phyloP scores from a whole-genome alignment of 2,797 vertebrate genomes.

The Semotilus atromaculatus region DNA sequence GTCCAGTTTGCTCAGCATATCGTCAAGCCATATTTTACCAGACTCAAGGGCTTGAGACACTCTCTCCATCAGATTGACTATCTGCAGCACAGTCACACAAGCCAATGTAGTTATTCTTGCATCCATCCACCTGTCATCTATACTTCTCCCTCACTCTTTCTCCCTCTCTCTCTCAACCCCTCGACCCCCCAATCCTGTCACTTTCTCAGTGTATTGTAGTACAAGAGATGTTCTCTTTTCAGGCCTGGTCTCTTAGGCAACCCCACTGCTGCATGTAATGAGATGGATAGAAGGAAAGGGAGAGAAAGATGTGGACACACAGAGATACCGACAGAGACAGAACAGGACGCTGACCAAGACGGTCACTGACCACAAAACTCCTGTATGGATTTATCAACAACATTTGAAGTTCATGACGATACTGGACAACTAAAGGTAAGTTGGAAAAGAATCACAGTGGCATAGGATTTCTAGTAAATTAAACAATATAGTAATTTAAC shows the following conservation, averaged over 20 bases:
- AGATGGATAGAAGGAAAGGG: slow-evolving; percentile 76
- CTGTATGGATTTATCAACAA: slow-evolving; percentile 41
- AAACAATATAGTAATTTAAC: neutral
- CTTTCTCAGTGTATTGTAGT: slow-evolving; percentile 82
- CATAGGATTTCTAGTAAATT: neutral
- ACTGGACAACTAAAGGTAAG: slow-evolving; percentile 47
- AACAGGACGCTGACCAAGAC: slow-evolving; percentile 65
- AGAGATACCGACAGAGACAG: slow-evolving; percentile 50
- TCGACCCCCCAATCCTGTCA: slow-evolving; percentile 75
- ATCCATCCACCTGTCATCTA: slow-evolving; percentile 66
- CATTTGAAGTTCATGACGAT: slow-evolving; percentile 39
- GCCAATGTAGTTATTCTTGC: slow-evolving; percentile 55
- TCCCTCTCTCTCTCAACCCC: slow-evolving; percentile 39
- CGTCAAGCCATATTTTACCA: slow-evolving; percentile 41
- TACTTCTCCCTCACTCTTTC: slow-evolving; percentile 55
- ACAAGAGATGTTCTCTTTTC: slow-evolving; percentile 84
- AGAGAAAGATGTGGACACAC: slow-evolving; percentile 62
- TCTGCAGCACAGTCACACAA: slow-evolving; percentile 48
- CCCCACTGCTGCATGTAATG: slow-evolving; percentile 85
- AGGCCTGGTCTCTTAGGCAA: slow-evolving; percentile 83
- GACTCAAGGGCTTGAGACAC: slow-evolving; percentile 43
- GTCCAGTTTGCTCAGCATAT: slow-evolving; percentile 6
- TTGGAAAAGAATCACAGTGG: neutral
- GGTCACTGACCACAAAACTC: slow-evolving; percentile 67
- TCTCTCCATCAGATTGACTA: slow-evolving; percentile 50